Evolutionary conservation across 2,888 invertebrate species (phyloP).

Genomic region (Sarcophaga variegata): DNA sequence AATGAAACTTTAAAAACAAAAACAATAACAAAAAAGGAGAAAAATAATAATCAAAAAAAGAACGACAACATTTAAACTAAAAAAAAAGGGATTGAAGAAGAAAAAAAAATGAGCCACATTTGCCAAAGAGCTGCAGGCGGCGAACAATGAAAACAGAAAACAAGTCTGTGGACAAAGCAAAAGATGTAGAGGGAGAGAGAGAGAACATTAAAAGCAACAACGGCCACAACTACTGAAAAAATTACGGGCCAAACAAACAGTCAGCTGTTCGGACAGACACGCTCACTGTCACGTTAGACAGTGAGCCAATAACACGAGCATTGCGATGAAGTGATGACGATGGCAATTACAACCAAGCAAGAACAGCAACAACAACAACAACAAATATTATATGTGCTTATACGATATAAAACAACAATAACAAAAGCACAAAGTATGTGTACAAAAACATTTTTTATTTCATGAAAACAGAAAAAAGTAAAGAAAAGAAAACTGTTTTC

Average conservation of each 20-base stretch:
- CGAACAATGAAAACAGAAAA: constrained; percentile 60
- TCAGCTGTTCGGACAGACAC: no score
- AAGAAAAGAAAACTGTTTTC: not conserved
- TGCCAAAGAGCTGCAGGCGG: constrained; percentile 63
- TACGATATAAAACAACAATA: not conserved
- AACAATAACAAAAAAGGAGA: not conserved
- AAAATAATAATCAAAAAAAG: not conserved
- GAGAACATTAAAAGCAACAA: constrained; percentile 13
- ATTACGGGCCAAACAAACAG: constrained; percentile 13
- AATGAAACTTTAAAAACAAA: not conserved
- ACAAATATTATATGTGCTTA: not conserved
- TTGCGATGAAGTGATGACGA: constrained; percentile 61
- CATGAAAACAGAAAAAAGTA: constrained; percentile 5
- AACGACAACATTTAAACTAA: not conserved
- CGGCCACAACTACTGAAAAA: constrained; percentile 12
- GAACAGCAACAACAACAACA: constrained; percentile 25
- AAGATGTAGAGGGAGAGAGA: no score
- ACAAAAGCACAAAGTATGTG: not conserved
- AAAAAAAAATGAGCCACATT: constrained; percentile 60
- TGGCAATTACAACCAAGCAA: constrained; percentile 67
- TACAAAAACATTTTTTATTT: not conserved
- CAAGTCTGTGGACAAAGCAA: constrained; percentile 52
- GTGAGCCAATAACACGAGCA: constrained; percentile 36
- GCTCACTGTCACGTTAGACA: no score
- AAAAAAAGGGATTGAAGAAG: constrained; percentile 11